phyloP scores from a whole-genome alignment of 2,113 vertebrate genomes.

The Rallus limicola region DNA sequence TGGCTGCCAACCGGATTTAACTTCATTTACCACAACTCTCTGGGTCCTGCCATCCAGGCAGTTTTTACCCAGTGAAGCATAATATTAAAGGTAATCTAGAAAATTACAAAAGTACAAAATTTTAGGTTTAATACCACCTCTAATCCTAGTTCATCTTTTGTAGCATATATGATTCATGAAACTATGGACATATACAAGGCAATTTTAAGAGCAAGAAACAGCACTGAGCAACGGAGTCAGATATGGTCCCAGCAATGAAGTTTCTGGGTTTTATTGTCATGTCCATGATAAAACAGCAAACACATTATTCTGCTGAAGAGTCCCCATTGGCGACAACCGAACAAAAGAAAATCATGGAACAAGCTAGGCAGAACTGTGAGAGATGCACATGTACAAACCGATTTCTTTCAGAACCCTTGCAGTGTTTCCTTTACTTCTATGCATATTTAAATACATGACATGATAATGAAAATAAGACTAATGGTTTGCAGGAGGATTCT shows the following conservation, averaged over 20 bases:
- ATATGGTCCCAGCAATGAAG: not conserved
- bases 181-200: not conserved
- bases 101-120: not conserved
- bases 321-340: not conserved
- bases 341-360: not conserved
- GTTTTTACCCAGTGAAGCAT: no score
- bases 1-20: no score
- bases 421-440: not conserved
- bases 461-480: not conserved
- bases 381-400: accelerated
- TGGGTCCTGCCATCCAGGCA: no score
- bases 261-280: not conserved
- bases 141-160: not conserved
- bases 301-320: not conserved
- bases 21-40: no score
- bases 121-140: not conserved
- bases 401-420: not conserved
- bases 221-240: not conserved
- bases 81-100: not conserved
- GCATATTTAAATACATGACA: not conserved
- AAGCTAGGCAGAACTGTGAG: not conserved
- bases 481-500: not conserved
- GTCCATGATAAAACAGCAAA: not conserved
- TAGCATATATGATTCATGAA: not conserved
- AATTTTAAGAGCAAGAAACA: not conserved